A percentile compares a stretch with the other conserved stretches of the same genome.
Conservation (phyloP, 2,888 invertebrate species). For the Chydorus sphaericus region DNA sequence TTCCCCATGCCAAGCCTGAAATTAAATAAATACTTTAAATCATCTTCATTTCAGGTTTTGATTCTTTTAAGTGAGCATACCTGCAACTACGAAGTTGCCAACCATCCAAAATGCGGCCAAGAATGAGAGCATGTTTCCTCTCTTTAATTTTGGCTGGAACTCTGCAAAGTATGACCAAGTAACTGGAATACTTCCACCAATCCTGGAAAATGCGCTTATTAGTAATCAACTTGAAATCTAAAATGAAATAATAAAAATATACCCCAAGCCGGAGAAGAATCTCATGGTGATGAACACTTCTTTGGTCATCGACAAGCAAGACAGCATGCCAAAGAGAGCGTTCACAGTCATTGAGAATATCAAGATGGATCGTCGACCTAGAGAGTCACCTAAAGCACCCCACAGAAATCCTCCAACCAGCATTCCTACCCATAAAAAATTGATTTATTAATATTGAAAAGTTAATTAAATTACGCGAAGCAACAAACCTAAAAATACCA, state of each 20-base stretch:
- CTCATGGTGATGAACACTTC: conserved; percentile 78
- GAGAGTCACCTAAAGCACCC: conserved; percentile 78
- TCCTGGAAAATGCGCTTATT: conserved; percentile 33
- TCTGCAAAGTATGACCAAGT: conserved; percentile 92
- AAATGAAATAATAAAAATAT: conserved; percentile 9
- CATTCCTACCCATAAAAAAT: conserved; percentile 52
- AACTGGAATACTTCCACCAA: conserved; percentile 79
- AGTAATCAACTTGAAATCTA: background rate
- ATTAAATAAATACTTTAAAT: conserved; percentile 2
- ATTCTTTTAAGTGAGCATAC: conserved; percentile 30
- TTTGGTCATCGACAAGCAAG: conserved; percentile 77
- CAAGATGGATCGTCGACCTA: conserved; percentile 73
- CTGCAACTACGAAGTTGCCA: conserved; percentile 81
- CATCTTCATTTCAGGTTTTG: too few relatives aligned
- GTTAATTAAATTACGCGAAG: background rate
- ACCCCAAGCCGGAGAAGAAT: conserved; percentile 82
- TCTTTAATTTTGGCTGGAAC: conserved; percentile 78
- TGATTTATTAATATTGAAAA: background rate
- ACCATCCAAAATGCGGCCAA: conserved; percentile 93
- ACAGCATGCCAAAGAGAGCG: conserved; percentile 74
- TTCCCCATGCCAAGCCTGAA: conserved; percentile 54
- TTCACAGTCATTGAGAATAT: conserved; percentile 81
- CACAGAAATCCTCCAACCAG: conserved; percentile 87
- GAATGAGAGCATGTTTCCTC: conserved; percentile 82
- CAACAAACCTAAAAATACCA: conserved; percentile 56